These are phyloP conservation scores for Seladonia tumulorum DNA, from an alignment of 2,888 invertebrate genomes.

Conservation along the genomic window DNA sequence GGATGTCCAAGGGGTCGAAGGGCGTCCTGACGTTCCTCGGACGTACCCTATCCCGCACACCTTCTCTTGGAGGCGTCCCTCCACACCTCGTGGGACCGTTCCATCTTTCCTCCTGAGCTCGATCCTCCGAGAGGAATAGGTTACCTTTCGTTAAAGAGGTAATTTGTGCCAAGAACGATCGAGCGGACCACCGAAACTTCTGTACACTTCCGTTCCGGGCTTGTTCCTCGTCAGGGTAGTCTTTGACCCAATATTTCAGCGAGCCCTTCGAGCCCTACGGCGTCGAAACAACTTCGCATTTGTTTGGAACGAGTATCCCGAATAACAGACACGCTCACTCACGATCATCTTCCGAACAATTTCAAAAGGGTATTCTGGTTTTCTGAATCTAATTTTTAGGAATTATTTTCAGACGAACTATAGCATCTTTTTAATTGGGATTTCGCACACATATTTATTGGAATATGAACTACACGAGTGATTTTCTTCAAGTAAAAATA, in stretches of 20 bases:
- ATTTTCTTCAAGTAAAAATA: no score
- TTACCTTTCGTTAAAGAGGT: constrained; percentile 80
- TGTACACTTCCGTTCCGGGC: constrained; percentile 26
- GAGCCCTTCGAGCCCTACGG: neutral
- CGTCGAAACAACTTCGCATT: neutral
- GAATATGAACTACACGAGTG: no score
- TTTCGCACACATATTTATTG: no score
- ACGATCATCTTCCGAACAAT: neutral
- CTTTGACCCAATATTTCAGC: constrained; percentile 1
- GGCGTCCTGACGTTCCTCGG: constrained; percentile 70
- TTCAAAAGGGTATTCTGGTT: neutral
- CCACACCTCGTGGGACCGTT: constrained; percentile 78
- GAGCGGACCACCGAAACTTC: constrained; percentile 60
- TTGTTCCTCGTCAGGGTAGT: neutral
- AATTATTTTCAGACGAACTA: neutral
- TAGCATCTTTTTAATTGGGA: no score
- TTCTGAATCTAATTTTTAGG: neutral
- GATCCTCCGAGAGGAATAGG: constrained; percentile 65
- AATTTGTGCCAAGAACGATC: constrained; percentile 80
- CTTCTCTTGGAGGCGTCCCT: constrained; percentile 69
- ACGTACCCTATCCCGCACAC: constrained; percentile 63
- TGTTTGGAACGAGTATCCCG: neutral
- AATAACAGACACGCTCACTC: neutral
- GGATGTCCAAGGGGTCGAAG: constrained; percentile 62
- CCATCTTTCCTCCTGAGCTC: constrained; percentile 78